These are phyloP conservation scores for Bovichtus variegatus DNA, from an alignment of 2,797 vertebrate genomes.

Conservation along the genomic window DNA sequence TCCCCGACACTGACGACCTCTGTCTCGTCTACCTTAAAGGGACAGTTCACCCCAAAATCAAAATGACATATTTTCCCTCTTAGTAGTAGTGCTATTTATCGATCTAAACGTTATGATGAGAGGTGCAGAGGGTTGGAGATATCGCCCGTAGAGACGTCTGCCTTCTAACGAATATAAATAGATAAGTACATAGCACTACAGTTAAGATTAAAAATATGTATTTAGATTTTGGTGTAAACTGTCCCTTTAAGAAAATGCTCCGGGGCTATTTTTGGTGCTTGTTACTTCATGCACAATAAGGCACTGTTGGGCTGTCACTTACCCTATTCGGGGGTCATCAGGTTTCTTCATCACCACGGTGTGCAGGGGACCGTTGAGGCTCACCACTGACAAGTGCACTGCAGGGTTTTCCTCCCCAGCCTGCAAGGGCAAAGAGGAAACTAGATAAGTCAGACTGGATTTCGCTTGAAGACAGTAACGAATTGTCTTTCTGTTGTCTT, in stretches of 20 bases:
- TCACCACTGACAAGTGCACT: slow-evolving; percentile 93
- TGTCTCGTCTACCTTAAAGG: too few species aligned
- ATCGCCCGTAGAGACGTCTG: too few species aligned
- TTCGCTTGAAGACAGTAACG: slow-evolving; percentile 18
- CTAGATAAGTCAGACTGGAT: slow-evolving; percentile 29
- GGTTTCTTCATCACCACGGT: slow-evolving; percentile 95
- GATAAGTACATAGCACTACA: too few species aligned
- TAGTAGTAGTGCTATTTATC: too few species aligned
- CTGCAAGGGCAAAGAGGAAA: slow-evolving; percentile 75
- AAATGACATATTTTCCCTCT: too few species aligned
- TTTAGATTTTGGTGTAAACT: too few species aligned
- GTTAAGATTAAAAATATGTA: too few species aligned
- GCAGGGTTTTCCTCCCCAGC: slow-evolving; percentile 94
- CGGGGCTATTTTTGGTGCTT: slow-evolving; percentile 2
- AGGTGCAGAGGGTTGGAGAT: too few species aligned
- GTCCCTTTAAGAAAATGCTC: background rate
- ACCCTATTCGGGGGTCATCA: slow-evolving; percentile 96
- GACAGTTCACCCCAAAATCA: too few species aligned
- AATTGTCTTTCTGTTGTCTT: background rate
- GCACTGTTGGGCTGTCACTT: slow-evolving; percentile 49
- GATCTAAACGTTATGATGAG: too few species aligned
- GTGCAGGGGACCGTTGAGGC: slow-evolving; percentile 94
- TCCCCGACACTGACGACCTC: slow-evolving; percentile 17
- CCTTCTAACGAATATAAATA: too few species aligned
- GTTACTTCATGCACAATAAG: slow-evolving; percentile 4